Base-by-base conservation (phyloP, 2,888 invertebrate genomes). In the Lordiphosa fenestrarum region DNA sequence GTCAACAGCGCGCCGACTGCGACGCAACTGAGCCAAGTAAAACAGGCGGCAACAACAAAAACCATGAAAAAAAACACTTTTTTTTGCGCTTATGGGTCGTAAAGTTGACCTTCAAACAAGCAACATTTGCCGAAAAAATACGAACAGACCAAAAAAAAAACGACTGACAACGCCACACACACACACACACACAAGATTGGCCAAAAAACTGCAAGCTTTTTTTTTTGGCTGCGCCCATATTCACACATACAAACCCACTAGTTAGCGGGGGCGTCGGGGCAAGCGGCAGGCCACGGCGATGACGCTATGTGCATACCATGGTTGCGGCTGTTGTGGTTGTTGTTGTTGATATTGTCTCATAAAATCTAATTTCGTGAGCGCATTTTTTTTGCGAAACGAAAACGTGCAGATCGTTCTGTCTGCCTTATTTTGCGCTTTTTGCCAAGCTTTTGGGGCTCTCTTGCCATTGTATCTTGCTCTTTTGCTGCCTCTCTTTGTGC, bases 41-140 rank as follows among this genome's bases (percentile, higher is more conserved):
- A 82, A 78, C 84, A 59, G 69, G 73, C 66, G 69, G 66, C 64
- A 82, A 57, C 66, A 69, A 68, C 52, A 63, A 76, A 76, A 65
- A 59, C 42, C 59, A 59, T 49, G 44, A 39, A 42, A 38, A 55
- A 55, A 55, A 47, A 50, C 13, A 15, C 3, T 15, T 38, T 50
- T 63, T 73, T 70, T 74, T 75, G 77, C 81, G 86, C 88, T 88
- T 87, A 80, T 87, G 87, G 88, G 87, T 87, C 89, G 89, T 88
- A 89, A 88, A 88, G 89, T 89, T 88, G 88, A 88, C 88, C 88
- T 88, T 88, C 88, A 88, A 88, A 87, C 82, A 84, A 44, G 80
- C 77, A 84, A 86, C 82, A 81, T 81, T 83, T 84, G 81, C 74
- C 82, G 72, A 86, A 83, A 77, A 77, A 76, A 72, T 66, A 77